phyloP scores from a whole-genome alignment of 2,797 vertebrate genomes.

The Miichthys miiuy region DNA sequence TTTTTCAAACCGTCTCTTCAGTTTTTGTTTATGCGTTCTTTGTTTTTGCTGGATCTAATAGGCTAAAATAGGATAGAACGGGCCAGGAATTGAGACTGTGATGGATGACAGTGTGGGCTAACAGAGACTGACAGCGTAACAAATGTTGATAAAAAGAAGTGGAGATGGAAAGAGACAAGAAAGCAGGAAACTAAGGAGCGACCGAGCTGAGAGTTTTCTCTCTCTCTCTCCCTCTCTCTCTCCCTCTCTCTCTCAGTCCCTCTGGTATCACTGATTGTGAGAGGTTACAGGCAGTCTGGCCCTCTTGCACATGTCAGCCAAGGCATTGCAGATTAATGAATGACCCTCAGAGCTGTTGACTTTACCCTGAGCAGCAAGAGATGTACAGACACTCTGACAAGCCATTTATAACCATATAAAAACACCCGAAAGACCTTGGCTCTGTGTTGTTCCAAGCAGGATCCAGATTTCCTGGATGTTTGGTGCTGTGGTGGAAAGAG shows the following conservation, averaged over 20 bases:
- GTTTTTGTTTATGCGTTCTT: conserved; percentile 13
- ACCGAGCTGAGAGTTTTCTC: conserved; percentile 12
- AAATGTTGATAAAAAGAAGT: conserved; percentile 54
- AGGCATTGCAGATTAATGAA: conserved; percentile 74
- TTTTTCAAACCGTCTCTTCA: conserved; percentile 35
- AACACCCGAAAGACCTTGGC: conserved; percentile 67
- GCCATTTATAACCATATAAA: conserved; percentile 75
- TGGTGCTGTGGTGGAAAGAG: conserved; percentile 57
- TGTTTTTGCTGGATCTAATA: conserved; percentile 43
- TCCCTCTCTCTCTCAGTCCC: conserved; percentile 1
- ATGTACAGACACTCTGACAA: conserved; percentile 70
- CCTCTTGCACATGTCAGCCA: conserved; percentile 53
- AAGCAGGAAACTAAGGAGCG: conserved; percentile 27
- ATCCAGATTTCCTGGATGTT: conserved; percentile 70
- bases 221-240: conserved; percentile 7
- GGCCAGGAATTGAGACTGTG: conserved; percentile 43
- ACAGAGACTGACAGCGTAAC: conserved; percentile 26
- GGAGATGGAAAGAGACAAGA: conserved; percentile 31
- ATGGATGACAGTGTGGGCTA: conserved; percentile 48
- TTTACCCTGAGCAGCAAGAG: conserved; percentile 77
- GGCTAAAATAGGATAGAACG: conserved; percentile 9
- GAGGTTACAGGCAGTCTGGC: conserved; percentile 44
- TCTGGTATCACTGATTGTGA: conserved; percentile 56
- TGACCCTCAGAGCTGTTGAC: conserved; percentile 77
- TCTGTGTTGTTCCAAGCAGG: conserved; percentile 54